These are phyloP conservation scores for Drosophila nr. fundita DNA, from an alignment of 2,888 invertebrate genomes.

Conservation along the genomic window DNA sequence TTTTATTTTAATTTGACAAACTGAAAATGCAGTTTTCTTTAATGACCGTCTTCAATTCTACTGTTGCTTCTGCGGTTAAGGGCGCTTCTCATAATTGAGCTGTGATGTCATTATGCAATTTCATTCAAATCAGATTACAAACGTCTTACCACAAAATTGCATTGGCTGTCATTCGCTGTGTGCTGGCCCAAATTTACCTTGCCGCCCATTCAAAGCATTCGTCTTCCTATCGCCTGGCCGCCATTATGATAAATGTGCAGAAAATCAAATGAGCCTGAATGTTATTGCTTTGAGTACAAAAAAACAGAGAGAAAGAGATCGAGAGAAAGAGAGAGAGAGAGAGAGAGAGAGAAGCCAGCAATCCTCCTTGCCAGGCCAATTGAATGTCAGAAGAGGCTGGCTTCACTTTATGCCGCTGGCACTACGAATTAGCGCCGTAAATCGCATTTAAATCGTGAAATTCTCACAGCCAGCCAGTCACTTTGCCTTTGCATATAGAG, in stretches of 20 bases:
- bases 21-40: neutral
- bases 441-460: slow-evolving; percentile 81
- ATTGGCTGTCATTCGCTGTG: slow-evolving; percentile 53
- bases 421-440: slow-evolving; percentile 78
- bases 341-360: slow-evolving; percentile 10
- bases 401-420: slow-evolving; percentile 62
- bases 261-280: slow-evolving; percentile 74
- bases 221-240: slow-evolving; percentile 15
- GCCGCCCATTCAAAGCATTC: slow-evolving; percentile 3
- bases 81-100: slow-evolving; percentile 37
- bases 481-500: slow-evolving; percentile 66
- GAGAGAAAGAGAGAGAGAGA: neutral
- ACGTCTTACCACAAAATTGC: slow-evolving; percentile 68
- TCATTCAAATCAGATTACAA: slow-evolving; percentile 65
- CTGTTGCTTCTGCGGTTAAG: slow-evolving; percentile 15
- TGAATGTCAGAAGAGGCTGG: slow-evolving; percentile 40
- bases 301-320: too few species aligned
- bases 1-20: neutral
- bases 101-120: slow-evolving; percentile 48
- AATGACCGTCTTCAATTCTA: slow-evolving; percentile 9
- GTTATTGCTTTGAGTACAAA: slow-evolving; percentile 57
- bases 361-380: slow-evolving; percentile 55
- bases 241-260: slow-evolving; percentile 73
- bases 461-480: slow-evolving; percentile 71
- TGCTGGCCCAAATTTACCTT: slow-evolving; percentile 4